Base-by-base conservation (phyloP, 2,113 vertebrate species). In the Lasiurus borealis region DNA sequence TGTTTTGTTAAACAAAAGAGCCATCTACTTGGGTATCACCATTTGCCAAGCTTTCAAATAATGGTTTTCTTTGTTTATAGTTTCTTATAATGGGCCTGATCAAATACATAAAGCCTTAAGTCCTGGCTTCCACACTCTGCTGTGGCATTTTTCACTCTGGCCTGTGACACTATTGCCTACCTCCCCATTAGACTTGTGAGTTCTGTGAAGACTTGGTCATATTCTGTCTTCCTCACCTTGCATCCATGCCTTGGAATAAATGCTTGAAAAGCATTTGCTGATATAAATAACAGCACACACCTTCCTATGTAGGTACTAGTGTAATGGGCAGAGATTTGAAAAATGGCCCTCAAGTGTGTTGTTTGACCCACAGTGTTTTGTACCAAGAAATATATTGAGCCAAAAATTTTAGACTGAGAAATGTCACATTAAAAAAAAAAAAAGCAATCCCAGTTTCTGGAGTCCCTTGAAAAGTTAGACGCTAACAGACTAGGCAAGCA, bases 1-100 rank as follows among this genome's bases (percentile, higher is more conserved):
- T 91, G 57, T 76, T 95, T 97, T 96, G 90, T 95, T 94, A 96
- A 96, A 97, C 95, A 96, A 96, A 97, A 82, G 92, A 94, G 52
- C 34, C 68, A 80, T 85, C 90, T 92, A 85, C 95, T 90, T 92
- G 82, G 85, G 54, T 54, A 82, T 73, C 81, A 85, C 62, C 23
- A 36, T 90, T 92, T 75, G 77, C 69, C 82, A 93, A 83, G 40
- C 48, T 89, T 85, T 87, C 50, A 86, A 88, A 95, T 95, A 93
- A 96, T 75, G 19, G 48, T 23, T 16, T 68, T 96, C 90, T 95
- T 95, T 91, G 52, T 88, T 89, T 91, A 83, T 75, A 18, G 48
- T 92, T 94, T 89, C 95, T 95, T 88, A 76, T 66, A 7, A 4
- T 23, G 48, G 78, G 54, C 27, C 48, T 86, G 54, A 88, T 72